Evolutionary conservation across 2,113 vertebrate species (phyloP).

Genomic region (Chitala chitala): DNA sequence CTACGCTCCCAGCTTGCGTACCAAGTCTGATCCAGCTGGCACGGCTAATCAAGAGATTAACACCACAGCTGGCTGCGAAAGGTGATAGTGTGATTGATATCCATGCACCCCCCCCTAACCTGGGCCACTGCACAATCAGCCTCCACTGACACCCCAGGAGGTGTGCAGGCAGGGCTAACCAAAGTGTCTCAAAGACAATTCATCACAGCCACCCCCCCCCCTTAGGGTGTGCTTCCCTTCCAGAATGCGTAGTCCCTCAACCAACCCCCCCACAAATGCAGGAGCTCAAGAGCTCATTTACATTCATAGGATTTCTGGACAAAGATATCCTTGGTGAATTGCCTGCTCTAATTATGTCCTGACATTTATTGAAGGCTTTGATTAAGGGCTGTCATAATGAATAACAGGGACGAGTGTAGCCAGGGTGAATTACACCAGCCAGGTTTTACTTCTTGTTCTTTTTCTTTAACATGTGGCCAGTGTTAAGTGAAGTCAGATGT

Average conservation of each 20-base stretch:
- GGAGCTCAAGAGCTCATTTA: slow-evolving; percentile 41
- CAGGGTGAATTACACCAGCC: too few relatives aligned
- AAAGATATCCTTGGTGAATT: slow-evolving; percentile 46
- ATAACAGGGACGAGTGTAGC: slow-evolving; percentile 27
- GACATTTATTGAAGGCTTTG: slow-evolving; percentile 51
- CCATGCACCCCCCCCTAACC: too few relatives aligned
- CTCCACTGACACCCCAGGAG: not conserved
- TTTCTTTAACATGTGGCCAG: not conserved
- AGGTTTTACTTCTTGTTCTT: not conserved
- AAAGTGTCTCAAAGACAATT: not conserved
- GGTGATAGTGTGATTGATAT: too few relatives aligned
- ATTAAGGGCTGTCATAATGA: slow-evolving; percentile 49
- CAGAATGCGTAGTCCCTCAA: not conserved
- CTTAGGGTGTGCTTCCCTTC: not conserved
- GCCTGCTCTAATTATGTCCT: slow-evolving; percentile 46
- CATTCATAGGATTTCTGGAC: slow-evolving; percentile 47
- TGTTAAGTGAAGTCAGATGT: slow-evolving; percentile 2
- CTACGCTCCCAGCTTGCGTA: not conserved
- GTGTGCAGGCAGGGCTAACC: not conserved
- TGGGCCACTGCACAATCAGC: too few relatives aligned
- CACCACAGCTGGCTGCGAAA: too few relatives aligned
- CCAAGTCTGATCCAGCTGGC: slow-evolving; percentile 35
- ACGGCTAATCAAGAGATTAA: slow-evolving; percentile 46
- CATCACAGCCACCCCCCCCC: not conserved
- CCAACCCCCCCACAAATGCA: slow-evolving; percentile 4